phyloP scores from a whole-genome alignment of 2,113 vertebrate species.

The Clarias gariepinus region DNA sequence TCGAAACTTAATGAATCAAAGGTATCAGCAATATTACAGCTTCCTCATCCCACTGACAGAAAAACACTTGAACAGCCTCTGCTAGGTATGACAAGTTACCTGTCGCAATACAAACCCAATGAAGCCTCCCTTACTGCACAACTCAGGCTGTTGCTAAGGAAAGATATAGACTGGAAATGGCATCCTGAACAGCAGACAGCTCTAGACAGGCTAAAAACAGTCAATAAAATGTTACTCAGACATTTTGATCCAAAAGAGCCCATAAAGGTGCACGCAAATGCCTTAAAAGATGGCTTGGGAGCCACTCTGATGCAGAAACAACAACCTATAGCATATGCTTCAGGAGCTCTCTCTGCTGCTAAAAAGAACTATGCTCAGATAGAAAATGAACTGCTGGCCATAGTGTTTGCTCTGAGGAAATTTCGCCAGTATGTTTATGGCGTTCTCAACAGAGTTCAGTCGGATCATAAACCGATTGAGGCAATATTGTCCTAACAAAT shows the following conservation, averaged over 20 bases:
- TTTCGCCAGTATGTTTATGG: constrained; percentile 16
- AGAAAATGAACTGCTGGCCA: constrained; percentile 11
- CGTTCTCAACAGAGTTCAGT: neutral
- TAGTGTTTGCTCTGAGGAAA: constrained; percentile 8
- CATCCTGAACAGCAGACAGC: neutral
- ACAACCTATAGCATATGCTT: neutral
- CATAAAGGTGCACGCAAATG: neutral
- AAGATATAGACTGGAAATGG: neutral
- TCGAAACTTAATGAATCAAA: neutral
- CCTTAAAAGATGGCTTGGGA: neutral
- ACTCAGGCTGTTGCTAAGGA: constrained; percentile 6
- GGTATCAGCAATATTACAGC: neutral
- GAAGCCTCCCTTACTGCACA: constrained; percentile 5
- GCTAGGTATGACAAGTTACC: neutral
- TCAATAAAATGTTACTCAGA: no score
- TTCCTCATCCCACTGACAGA: neutral
- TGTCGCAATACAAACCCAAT: constrained; percentile 8
- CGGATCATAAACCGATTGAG: constrained; percentile 14
- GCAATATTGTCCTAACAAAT: neutral
- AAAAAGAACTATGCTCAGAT: neutral
- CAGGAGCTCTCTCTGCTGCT: neutral
- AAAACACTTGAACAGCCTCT: neutral
- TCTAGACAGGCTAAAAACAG: neutral
- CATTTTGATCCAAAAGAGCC: neutral
- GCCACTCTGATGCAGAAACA: neutral